These are phyloP conservation scores for Corapipo altera DNA, from an alignment of 2,113 vertebrate species.

Conservation along the genomic window DNA sequence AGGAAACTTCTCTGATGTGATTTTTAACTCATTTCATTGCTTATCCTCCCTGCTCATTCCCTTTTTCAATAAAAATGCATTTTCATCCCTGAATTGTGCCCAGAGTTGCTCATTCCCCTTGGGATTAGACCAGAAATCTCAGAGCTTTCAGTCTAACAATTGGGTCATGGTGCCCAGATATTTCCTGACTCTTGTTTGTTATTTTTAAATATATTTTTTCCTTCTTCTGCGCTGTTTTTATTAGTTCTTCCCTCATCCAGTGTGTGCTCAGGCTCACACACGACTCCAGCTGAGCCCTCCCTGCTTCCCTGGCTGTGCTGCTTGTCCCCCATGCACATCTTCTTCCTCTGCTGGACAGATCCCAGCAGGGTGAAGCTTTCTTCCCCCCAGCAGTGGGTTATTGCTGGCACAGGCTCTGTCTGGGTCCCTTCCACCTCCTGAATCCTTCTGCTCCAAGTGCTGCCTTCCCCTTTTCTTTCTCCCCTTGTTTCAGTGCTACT, in stretches of 20 bases:
- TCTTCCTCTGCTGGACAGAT: background rate
- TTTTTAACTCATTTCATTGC: background rate
- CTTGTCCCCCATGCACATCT: too few relatives aligned
- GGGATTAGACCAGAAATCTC: background rate
- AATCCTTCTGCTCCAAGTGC: background rate
- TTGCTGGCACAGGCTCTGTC: background rate
- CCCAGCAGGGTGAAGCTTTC: background rate
- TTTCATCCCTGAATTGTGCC: background rate
- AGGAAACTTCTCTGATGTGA: background rate
- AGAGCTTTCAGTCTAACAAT: background rate
- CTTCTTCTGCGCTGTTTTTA: background rate
- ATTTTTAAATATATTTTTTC: background rate
- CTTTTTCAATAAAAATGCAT: background rate
- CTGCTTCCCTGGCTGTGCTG: background rate
- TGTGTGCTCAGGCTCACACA: background rate
- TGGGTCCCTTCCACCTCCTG: background rate
- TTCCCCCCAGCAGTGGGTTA: fast-evolving
- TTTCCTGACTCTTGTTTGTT: background rate
- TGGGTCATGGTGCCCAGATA: background rate
- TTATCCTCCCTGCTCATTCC: background rate
- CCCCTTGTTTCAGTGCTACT: background rate
- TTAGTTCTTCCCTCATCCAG: background rate
- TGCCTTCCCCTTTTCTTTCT: fast-evolving
- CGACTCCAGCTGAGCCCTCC: background rate
- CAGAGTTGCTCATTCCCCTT: background rate